Percentiles rank a stretch among this genome's conserved stretches.
Evolutionary conservation across 2,113 vertebrate genomes (phyloP).

Genomic region (Mormyrus lacerda): DNA sequence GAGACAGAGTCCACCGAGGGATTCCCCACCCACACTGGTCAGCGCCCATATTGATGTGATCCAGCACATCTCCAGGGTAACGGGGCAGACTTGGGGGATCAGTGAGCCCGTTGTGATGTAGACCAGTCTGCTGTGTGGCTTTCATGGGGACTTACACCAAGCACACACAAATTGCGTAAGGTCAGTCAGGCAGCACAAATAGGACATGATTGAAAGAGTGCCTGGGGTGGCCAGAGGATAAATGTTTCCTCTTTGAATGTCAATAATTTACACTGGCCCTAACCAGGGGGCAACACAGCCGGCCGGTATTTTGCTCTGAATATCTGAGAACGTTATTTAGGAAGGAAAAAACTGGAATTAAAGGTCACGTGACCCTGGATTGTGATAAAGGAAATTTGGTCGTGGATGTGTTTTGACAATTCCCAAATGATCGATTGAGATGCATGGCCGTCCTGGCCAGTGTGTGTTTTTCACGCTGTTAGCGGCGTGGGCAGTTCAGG

Average conservation of each 20-base stretch:
- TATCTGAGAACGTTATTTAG: background rate
- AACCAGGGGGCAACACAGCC: conserved; percentile 28
- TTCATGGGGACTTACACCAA: conserved; percentile 49
- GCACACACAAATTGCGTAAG: conserved; percentile 47
- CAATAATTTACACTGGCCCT: conserved; percentile 59
- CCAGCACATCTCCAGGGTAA: conserved; percentile 11
- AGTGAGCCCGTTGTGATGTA: conserved; percentile 26
- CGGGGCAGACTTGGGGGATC: conserved; percentile 22
- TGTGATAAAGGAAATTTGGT: background rate
- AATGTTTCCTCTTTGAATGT: conserved; percentile 55
- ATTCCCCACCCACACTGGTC: conserved; percentile 32
- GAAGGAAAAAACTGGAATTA: background rate
- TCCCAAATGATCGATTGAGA: background rate
- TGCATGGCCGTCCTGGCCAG: background rate
- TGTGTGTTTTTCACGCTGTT: background rate
- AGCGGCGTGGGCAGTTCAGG: background rate
- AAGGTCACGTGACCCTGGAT: background rate
- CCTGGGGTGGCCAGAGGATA: conserved; percentile 44
- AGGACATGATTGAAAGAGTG: conserved; percentile 46
- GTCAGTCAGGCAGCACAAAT: conserved; percentile 59
- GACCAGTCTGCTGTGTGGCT: conserved; percentile 39
- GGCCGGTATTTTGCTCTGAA: background rate
- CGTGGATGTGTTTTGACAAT: background rate
- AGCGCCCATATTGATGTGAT: conserved; percentile 42
- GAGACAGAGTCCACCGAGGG: conserved; percentile 25